Evolutionary conservation across 2,888 invertebrate species (phyloP).

Genomic region (Resseliella maxima): DNA sequence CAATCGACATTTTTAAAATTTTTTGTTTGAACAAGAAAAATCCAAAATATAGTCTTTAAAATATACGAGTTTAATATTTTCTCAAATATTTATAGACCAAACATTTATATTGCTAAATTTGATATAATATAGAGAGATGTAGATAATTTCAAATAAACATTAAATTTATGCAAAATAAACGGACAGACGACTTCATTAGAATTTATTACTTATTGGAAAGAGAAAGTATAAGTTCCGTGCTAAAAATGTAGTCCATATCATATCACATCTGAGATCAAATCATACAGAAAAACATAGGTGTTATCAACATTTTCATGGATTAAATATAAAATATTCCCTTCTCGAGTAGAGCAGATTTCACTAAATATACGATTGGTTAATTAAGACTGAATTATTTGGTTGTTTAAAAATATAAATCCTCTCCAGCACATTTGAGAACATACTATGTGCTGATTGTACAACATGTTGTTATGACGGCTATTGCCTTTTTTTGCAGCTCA

Average conservation of each 20-base stretch:
- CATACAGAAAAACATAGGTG: not conserved
- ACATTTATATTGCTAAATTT: too few relatives aligned
- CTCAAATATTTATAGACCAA: too few relatives aligned
- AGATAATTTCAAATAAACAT: slow-evolving; percentile 45
- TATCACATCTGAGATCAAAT: not conserved
- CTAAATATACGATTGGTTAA: not conserved
- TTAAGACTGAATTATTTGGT: not conserved
- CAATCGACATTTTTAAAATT: slow-evolving; percentile 12
- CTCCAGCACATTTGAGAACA: not conserved
- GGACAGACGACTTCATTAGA: not conserved
- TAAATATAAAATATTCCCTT: not conserved
- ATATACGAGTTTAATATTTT: too few relatives aligned
- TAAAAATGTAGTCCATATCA: not conserved
- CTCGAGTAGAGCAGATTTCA: not conserved
- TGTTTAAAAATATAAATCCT: not conserved
- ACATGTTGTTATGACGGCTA: slow-evolving; percentile 12
- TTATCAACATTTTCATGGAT: not conserved
- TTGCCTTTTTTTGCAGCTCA: not conserved
- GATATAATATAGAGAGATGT: too few relatives aligned
- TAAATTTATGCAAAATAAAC: not conserved
- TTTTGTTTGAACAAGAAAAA: not conserved
- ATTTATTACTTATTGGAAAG: slow-evolving; percentile 6
- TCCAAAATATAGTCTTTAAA: too few relatives aligned
- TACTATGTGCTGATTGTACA: not conserved
- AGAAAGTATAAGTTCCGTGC: not conserved